Evolutionary conservation across 2,113 vertebrate species (phyloP).

Genomic region (Gopherus evgoodei): DNA sequence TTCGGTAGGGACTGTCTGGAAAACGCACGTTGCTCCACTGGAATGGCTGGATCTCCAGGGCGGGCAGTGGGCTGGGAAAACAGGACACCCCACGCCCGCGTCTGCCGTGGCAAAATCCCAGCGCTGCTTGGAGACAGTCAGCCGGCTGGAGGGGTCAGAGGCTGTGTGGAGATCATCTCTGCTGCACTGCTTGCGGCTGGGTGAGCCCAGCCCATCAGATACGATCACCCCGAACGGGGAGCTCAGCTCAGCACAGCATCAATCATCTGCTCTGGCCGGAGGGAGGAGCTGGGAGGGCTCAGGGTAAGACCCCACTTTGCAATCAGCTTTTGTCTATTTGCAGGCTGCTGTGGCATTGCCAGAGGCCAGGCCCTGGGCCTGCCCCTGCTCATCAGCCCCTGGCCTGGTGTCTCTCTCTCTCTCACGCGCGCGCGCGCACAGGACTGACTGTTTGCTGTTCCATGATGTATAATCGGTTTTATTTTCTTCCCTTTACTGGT

Average conservation of each 20-base stretch:
- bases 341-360: not conserved
- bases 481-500: constrained; percentile 67
- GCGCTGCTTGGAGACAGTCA: not conserved
- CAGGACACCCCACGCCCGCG: not conserved
- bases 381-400: no score
- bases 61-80: not conserved
- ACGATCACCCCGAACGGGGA: not conserved
- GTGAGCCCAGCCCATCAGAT: no score
- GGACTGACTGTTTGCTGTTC: constrained; percentile 66
- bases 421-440: no score
- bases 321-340: not conserved
- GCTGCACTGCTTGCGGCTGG: not conserved
- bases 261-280: not conserved
- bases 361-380: no score
- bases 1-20: not conserved
- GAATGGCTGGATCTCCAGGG: not conserved
- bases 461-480: constrained; percentile 58
- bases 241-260: not conserved
- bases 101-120: not conserved
- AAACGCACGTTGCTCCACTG: no score
- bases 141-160: not conserved
- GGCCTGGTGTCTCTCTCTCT: no score
- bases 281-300: not conserved
- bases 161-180: not conserved
- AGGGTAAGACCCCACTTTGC: not conserved